Evolutionary conservation across 2,113 vertebrate species (phyloP).

Genomic region (Bos indicus): DNA sequence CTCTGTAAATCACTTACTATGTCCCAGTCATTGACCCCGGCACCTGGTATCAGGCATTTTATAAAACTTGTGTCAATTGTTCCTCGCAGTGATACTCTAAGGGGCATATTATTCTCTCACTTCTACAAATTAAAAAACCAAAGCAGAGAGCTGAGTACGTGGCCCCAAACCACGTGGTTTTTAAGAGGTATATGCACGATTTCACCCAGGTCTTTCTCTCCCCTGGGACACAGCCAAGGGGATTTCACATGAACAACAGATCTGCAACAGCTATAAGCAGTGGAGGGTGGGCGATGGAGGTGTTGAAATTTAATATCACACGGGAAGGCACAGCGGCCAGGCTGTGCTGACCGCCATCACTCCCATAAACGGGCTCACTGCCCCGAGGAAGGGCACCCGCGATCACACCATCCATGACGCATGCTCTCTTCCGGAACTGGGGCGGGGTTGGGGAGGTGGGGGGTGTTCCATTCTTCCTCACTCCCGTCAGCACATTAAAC

Average conservation of each 20-base stretch:
- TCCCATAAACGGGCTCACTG: background rate
- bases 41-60: background rate
- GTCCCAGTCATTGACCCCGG: background rate
- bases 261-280: background rate
- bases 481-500: rapidly evolving
- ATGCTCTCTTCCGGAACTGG: background rate
- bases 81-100: background rate
- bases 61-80: background rate
- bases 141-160: background rate
- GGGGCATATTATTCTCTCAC: background rate
- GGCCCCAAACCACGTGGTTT: background rate
- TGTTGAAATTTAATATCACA: background rate
- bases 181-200: background rate
- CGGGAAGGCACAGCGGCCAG: background rate
- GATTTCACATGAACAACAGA: background rate
- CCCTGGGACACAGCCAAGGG: background rate
- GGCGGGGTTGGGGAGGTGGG: rapidly evolving
- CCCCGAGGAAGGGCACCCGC: rapidly evolving
- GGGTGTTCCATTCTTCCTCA: background rate
- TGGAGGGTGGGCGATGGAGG: background rate
- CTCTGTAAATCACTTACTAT: background rate
- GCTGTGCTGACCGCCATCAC: background rate
- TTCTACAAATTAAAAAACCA: background rate
- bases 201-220: constrained; percentile 14
- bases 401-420: background rate